Conservation (phyloP, 2,113 vertebrate species). For the Corvus hawaiiensis region DNA sequence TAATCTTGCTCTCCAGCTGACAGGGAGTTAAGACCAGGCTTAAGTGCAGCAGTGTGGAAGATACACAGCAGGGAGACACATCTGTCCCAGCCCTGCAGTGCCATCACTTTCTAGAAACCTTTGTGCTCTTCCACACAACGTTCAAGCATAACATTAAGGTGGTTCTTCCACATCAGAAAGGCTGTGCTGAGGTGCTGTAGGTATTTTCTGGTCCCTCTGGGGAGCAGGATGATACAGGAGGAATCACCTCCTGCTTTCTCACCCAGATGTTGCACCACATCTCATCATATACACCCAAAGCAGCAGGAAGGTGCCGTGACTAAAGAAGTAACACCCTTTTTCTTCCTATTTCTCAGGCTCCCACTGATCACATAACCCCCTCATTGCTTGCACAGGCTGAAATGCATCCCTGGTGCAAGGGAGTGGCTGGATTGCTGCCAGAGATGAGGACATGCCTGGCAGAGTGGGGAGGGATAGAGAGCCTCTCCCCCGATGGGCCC, state of each 20-base stretch:
- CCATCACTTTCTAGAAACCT: neutral
- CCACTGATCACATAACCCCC: neutral
- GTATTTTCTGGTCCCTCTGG: neutral
- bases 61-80: neutral
- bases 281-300: neutral
- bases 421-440: neutral
- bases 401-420: neutral
- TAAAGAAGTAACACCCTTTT: neutral
- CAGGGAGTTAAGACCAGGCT: neutral
- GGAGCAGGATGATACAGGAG: neutral
- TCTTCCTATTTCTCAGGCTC: neutral
- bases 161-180: neutral
- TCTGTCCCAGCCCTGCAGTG: neutral
- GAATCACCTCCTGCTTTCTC: neutral
- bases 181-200: neutral
- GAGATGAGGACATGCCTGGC: neutral
- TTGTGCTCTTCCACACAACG: neutral
- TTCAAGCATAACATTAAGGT: neutral
- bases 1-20: conserved; percentile 12
- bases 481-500: neutral
- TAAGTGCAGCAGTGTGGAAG: neutral
- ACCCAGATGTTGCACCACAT: neutral
- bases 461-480: neutral
- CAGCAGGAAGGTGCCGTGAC: neutral
- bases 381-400: neutral